Evolutionary conservation across 2,113 vertebrate genomes (phyloP).

Genomic region (Ptyas mucosa): DNA sequence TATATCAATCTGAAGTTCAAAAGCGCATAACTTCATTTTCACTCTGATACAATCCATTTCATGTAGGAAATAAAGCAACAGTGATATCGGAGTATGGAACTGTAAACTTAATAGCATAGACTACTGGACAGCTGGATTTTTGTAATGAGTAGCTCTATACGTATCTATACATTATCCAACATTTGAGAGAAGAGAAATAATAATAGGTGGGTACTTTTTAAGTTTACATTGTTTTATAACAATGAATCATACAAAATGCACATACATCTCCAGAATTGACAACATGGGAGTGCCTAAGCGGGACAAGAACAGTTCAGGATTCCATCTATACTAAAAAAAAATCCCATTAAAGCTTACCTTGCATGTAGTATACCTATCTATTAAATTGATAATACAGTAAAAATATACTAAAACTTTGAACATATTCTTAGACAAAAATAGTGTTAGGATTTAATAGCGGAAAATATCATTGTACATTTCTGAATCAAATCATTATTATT

Average conservation of each 20-base stretch:
- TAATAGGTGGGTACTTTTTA: neutral
- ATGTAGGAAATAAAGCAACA: neutral
- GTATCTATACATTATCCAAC: neutral
- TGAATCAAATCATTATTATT: neutral
- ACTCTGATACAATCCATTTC: neutral
- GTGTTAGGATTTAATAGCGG: accelerated
- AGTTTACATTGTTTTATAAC: neutral
- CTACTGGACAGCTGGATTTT: neutral
- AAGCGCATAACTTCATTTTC: neutral
- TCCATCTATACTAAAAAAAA: neutral
- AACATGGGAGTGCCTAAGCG: neutral
- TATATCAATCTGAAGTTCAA: neutral
- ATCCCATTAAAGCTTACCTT: neutral
- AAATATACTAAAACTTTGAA: neutral
- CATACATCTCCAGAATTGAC: neutral
- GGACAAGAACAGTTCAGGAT: accelerated
- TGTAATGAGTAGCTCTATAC: neutral
- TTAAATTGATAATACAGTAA: neutral
- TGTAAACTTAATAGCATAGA: neutral
- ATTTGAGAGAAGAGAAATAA: neutral
- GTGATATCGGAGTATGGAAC: neutral
- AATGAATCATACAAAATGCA: neutral
- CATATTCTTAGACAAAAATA: neutral
- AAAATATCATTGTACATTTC: neutral
- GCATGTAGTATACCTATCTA: neutral